Base-by-base conservation (phyloP, 2,888 invertebrate genomes). In the Teleogryllus oceanicus region DNA sequence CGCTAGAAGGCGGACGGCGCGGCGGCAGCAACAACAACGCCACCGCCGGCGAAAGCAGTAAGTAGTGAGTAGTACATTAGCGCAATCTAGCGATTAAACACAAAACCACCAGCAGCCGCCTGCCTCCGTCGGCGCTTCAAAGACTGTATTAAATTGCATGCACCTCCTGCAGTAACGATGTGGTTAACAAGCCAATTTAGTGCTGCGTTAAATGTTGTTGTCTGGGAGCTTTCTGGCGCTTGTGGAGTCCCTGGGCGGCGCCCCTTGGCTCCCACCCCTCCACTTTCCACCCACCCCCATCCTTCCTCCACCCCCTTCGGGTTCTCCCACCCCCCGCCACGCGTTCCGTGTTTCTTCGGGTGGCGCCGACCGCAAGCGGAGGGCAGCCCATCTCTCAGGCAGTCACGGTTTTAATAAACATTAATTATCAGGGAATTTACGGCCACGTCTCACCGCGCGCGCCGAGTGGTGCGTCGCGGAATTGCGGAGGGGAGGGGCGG, bases 341-440 rank as follows among this genome's bases (percentile, higher is more conserved):
- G 37, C 37, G 37, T 37, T 37, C 37, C 37, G 8, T 37, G 37
- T 37, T 37, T 62, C 62, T 13, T 18, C 16, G 62, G 16, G 62
- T 62, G 13, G 62, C 62, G 13, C 16, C 62, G 62, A n/a, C 62
- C 16, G 11, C 62, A 37, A 37, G 62, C 62, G 62, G 13, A 62
- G 62, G 62, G 62, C 62, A n/a, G 11, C 62, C 8, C 62, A n/a
- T 62, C 62, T 62, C 62, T 62, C 62, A 13, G n/a, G 16, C n/a
- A 62, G 62, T 62, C 62, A 62, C 13, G 62, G 62, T 62, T 62
- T 62, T 62, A 62, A 62, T 62, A 62, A 62, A 62, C 62, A 62
- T 62, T 62, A 62, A 62, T 62, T 62, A 62, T 62, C 62, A 5
- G 62, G n/a, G 62, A n/a, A 62, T 62, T 62, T 62, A 62, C n/a